Conservation (phyloP, 2,797 vertebrate genomes). For the Acanthurus lineatus region DNA sequence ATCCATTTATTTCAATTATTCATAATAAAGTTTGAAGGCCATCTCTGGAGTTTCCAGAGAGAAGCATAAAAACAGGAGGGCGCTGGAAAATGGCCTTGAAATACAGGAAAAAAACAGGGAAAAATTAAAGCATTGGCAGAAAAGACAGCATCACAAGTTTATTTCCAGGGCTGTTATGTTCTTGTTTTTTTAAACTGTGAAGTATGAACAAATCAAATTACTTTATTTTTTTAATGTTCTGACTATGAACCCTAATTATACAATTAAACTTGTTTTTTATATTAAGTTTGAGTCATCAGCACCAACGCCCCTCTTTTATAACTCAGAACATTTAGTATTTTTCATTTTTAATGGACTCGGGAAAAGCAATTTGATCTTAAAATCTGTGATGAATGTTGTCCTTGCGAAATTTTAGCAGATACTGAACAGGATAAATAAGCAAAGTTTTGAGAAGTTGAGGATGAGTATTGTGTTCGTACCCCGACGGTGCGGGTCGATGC, state of each 20-base stretch:
- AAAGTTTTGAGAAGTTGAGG: slow-evolving; percentile 44
- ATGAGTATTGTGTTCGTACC: slow-evolving; percentile 51
- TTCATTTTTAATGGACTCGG: slow-evolving; percentile 4
- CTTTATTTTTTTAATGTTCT: neutral
- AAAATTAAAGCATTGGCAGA: no score
- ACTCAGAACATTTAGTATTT: neutral
- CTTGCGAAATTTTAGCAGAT: slow-evolving; percentile 23
- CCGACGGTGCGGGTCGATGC: slow-evolving; percentile 19
- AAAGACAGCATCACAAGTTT: slow-evolving; percentile 11
- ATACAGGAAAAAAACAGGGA: no score
- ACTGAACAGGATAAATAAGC: slow-evolving; percentile 5
- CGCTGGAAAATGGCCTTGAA: no score
- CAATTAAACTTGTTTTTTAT: slow-evolving; percentile 1
- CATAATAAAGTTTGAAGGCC: no score
- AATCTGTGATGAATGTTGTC: slow-evolving; percentile 25
- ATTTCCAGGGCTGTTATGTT: neutral
- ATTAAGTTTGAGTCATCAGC: slow-evolving; percentile 22
- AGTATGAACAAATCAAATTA: neutral
- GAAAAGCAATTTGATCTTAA: slow-evolving; percentile 15
- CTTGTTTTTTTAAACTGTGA: neutral
- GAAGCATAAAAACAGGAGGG: no score
- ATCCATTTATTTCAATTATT: no score
- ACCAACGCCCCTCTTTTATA: slow-evolving; percentile 26
- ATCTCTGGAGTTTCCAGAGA: no score
- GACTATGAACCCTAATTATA: slow-evolving; percentile 7